Base-by-base conservation (phyloP, 2,888 invertebrate species). In the Tiliacea citrago region DNA sequence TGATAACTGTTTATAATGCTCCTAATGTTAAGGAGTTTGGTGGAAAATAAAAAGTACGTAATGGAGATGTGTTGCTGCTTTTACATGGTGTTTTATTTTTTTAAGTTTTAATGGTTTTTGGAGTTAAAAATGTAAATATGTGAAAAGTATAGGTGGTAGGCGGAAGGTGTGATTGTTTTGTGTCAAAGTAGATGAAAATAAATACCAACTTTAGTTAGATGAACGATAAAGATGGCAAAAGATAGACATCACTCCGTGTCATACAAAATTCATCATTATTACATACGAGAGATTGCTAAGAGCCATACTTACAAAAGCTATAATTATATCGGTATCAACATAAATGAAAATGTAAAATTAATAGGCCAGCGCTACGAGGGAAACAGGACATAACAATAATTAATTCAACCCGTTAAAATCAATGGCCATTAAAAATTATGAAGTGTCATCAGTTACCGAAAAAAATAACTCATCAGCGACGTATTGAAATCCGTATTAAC, bases 1-100 rank as follows among this genome's bases (percentile, higher is more conserved):
- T 91, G 93, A 88, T 90, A 91, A 91, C 90, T 88, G 82, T 85
- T 82, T 82, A 85, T 88, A 88, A 87, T 88, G 85, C 88, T 87
- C 83, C 84, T 85, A 88, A 90, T 90, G 86, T 85, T 88, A 82
- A 88, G 84, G 77, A 88, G 86, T 86, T 86, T 86, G 73, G 74
- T 75, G 58, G 68, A 75, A 82, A 84, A 85, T 79, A 83, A 84
- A 79, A 86, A 76, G 71, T 71, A 69, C 42, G 9, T 73, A 76
- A 80, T 77, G 51, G 73, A 60, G 63, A 77, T 55, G 66, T 76
- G 77, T 77, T 79, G 65, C 62, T 73, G 58, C 51, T 82, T 79
- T 77, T 62, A 24, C 16, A 35, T 47, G 24, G 49, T 69, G 51
- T 24, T 68, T 71, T 73, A n/a, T n/a, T n/a, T 73, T 53, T 68